Evolutionary conservation across 2,113 vertebrate species (phyloP).

Genomic region (Geococcyx californianus): DNA sequence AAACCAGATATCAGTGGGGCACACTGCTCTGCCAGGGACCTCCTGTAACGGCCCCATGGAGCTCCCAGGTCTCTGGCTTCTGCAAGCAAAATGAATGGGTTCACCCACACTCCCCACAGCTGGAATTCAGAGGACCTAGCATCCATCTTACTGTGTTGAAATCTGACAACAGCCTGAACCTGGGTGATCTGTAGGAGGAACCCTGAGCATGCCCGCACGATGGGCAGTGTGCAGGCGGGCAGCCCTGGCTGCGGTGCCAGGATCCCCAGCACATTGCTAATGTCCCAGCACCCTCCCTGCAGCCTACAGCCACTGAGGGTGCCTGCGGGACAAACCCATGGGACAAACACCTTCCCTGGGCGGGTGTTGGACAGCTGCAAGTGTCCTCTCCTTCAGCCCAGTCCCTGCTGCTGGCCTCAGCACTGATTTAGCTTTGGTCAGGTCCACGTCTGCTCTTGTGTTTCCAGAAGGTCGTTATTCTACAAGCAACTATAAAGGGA

Average conservation of each 20-base stretch:
- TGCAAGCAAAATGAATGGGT: background rate
- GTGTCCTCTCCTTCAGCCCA: background rate
- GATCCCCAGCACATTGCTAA: background rate
- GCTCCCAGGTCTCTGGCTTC: background rate
- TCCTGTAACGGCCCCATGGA: rapidly evolving
- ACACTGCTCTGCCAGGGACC: background rate
- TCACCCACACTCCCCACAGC: background rate
- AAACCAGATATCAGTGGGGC: background rate
- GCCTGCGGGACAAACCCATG: background rate
- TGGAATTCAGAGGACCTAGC: background rate
- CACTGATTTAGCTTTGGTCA: slow-evolving; percentile 8
- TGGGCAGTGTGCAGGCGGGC: background rate
- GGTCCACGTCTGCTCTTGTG: background rate
- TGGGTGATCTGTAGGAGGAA: background rate
- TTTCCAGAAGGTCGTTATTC: background rate
- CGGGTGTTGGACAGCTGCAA: background rate
- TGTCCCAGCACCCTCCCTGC: rapidly evolving
- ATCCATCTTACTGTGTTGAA: background rate
- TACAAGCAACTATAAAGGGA: background rate
- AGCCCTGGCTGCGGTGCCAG: background rate
- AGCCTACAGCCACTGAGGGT: background rate
- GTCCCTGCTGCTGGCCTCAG: background rate
- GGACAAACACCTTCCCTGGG: background rate
- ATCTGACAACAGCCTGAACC: background rate
- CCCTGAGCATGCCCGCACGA: background rate